Conservation (phyloP, 2,113 vertebrate species). For the Ctenodactylus gundi region DNA sequence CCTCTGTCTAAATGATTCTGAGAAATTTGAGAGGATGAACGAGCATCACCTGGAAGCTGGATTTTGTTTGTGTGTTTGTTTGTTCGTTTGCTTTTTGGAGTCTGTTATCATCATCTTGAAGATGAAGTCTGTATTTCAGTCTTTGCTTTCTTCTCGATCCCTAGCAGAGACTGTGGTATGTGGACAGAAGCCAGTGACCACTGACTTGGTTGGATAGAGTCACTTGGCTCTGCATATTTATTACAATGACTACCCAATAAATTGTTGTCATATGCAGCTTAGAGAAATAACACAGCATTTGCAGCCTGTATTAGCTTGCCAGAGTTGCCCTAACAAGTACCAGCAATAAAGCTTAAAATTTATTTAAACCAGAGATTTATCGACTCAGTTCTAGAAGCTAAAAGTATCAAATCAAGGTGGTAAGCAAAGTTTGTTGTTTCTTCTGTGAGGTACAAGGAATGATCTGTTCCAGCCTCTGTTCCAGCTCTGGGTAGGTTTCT, state of each 20-base stretch:
- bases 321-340: neutral
- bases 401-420: neutral
- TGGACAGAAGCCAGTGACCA: neutral
- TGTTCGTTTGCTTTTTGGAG: too few relatives aligned
- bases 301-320: neutral
- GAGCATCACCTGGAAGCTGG: too few relatives aligned
- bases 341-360: too few relatives aligned
- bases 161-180: neutral
- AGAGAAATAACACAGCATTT: neutral
- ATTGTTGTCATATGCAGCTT: rapidly evolving
- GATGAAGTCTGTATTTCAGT: neutral
- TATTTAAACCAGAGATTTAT: neutral
- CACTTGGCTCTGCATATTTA: neutral
- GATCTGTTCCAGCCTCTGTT: neutral
- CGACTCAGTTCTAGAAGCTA: neutral
- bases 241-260: too few relatives aligned
- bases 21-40: neutral
- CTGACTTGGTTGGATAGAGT: rapidly evolving
- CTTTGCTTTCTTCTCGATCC: neutral
- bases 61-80: too few relatives aligned
- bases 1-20: rapidly evolving
- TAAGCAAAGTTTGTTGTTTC: rapidly evolving
- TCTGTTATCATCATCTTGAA: neutral
- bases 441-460: neutral
- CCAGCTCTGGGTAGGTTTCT: neutral